Evolutionary conservation across 2,888 invertebrate genomes (phyloP), one percentile per base, ranked within the genome.

Genomic region (Mythimna lalbum): DNA sequence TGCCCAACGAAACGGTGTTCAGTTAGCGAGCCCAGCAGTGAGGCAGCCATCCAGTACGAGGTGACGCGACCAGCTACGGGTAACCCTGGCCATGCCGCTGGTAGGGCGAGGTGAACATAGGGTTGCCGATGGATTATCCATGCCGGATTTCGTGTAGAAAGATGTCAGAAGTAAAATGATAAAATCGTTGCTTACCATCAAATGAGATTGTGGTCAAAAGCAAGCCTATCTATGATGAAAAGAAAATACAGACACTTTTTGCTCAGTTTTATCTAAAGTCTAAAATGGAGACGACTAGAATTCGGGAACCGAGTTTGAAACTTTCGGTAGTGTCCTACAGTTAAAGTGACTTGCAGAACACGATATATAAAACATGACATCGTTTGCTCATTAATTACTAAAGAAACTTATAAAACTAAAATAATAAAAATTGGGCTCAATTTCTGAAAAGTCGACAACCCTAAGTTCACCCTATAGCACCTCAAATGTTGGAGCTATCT

Each of bases 1-100:
- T 92, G 10, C 94, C 95, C 62, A 93, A 92, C 86, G 94, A 96
- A 66, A 91, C 94, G 1, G 91, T 89, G 52, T 93, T 93, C 90
- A 95, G 95, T 93, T 96, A 96, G 92, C 95, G 81, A 68, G 66
- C 6, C 9, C 12, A 5, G 0, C 12, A 14, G n/a, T 6, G 6
- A 36, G 14, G 21, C 31, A 14, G 57, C 21, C 55, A 52, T 5
- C n/a, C 14, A 33, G 31, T 36, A 50, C 61, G 53, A 50, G 47
- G 52, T 4, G 21, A 27, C 72, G 23, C 59, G 17, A 39, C 36
- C 59, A 53, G 52, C 59, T 12, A 43, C 49, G 36, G 70, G 52
- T 61, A 64, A 57, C 60, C 60, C 36, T 49, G 39, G 43, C 31
- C 14, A 49, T 9, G 1, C 12, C 19, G 27, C 9, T 21, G 27